Evolutionary conservation across 2,113 vertebrate species (phyloP), one percentile per base, ranked within the genome.

Genomic region (Callopanchax toddi): DNA sequence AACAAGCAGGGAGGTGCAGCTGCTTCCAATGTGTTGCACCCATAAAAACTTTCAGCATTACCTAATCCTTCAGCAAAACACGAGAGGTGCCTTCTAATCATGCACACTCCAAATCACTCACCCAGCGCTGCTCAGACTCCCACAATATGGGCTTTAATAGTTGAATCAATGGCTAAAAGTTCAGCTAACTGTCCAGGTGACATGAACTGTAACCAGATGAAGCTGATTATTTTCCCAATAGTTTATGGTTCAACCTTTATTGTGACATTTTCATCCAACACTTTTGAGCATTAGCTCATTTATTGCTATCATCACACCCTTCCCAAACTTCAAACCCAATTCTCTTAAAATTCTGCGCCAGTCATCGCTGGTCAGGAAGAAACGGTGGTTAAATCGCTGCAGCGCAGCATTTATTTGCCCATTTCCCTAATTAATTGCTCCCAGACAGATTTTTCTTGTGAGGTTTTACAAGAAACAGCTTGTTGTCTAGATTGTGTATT

Each of bases 11-110:
- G 40, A 15, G 51, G 60, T 69, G 56, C 86, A 92, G 81, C 86
- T 90, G 89, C 76, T 68, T 87, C 65, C 62, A 90, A 92, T 83
- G 64, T 26, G 42, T 56, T 78, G 66, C 66, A 70, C 64, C 69
- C 60, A 80, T 88, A 74, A 88, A 87, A 83, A 67, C 73, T 61
- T 73, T 65, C 12, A 2, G 44, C 69, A 86, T 86, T 74, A 84
- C 79, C 78, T 77, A 84, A 89, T 86, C 69, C 45, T 34, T 42
- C 26, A 52, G 67, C 81, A 71, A 73, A 78, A 79, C 76, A 78
- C 53, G 55, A 59, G 70, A 67, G 57, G 51, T 71, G 65, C 67
- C 73, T 76, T 69, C 71, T 64, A 76, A 71, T 64, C 56, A 74
- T 36, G 51, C 55, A 44, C 60, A 63, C 54, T 42, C 32, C 22